Evolutionary conservation across 2,888 invertebrate species (phyloP).

Genomic region (Scaptomyza caliginosa): DNA sequence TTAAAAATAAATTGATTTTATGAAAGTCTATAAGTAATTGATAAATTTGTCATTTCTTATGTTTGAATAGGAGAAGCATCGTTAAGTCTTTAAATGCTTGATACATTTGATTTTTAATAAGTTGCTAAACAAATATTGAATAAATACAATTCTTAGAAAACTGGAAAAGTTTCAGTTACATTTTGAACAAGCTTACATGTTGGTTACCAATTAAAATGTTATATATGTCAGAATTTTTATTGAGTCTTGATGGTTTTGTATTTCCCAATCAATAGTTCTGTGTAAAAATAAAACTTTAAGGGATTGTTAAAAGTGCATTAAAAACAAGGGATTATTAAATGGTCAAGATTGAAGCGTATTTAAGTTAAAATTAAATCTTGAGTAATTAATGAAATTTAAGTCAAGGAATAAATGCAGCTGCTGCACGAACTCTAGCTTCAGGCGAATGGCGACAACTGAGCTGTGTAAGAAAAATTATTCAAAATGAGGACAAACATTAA

Average conservation of each 20-base stretch:
- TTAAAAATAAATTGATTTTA: background rate
- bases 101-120: background rate
- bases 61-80: background rate
- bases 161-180: background rate
- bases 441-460: constrained; percentile 10
- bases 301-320: too few species aligned
- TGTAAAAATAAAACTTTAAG: too few species aligned
- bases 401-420: background rate
- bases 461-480: background rate
- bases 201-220: background rate
- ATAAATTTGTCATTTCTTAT: too few species aligned
- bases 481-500: background rate
- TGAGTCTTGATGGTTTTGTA: background rate
- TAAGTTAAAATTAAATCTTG: background rate
- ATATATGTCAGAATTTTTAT: background rate
- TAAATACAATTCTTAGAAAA: background rate
- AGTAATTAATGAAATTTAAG: background rate
- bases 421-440: background rate
- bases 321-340: too few species aligned
- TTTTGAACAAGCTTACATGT: background rate
- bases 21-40: too few species aligned
- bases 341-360: too few species aligned
- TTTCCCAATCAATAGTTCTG: background rate
- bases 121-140: background rate
- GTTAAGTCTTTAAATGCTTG: background rate